Evolutionary conservation across 2,113 vertebrate species (phyloP).

Genomic region (Cheirogaleus medius): DNA sequence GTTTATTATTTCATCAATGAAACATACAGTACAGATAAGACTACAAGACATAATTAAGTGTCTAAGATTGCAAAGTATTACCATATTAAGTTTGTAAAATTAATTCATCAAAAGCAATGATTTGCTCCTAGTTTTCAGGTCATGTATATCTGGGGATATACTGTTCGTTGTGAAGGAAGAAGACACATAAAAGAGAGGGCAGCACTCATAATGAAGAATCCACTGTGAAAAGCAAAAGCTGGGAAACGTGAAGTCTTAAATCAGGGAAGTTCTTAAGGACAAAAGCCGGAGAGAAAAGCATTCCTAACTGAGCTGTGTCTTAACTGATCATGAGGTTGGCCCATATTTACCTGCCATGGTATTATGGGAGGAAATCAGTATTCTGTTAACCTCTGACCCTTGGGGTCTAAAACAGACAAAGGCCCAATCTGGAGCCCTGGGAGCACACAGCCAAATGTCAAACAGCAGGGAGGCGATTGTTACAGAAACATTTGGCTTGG

Average conservation of each 20-base stretch:
- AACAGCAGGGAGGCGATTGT: slow-evolving; percentile 66
- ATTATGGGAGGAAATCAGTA: slow-evolving; percentile 67
- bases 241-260: slow-evolving; percentile 55
- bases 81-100: slow-evolving; percentile 42
- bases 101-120: slow-evolving; percentile 44
- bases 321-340: slow-evolving; percentile 48
- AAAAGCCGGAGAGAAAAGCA: slow-evolving; percentile 68
- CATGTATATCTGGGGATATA: not conserved
- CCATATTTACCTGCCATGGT: slow-evolving; percentile 72
- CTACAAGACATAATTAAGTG: slow-evolving; percentile 63
- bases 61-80: not conserved
- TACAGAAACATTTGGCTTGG: slow-evolving; percentile 60
- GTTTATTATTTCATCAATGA: slow-evolving; percentile 63
- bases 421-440: slow-evolving; percentile 64
- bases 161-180: not conserved
- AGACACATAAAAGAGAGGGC: not conserved
- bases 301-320: slow-evolving; percentile 55
- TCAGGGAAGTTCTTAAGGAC: slow-evolving; percentile 44
- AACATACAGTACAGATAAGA: slow-evolving; percentile 54
- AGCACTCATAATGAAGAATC: not conserved
- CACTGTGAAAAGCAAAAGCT: not conserved
- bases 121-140: slow-evolving; percentile 40
- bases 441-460: slow-evolving; percentile 75
- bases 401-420: slow-evolving; percentile 71
- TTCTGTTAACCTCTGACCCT: slow-evolving; percentile 77